These are phyloP conservation scores for Lophius americanus DNA, from an alignment of 2,797 vertebrate species.

Conservation along the genomic window DNA sequence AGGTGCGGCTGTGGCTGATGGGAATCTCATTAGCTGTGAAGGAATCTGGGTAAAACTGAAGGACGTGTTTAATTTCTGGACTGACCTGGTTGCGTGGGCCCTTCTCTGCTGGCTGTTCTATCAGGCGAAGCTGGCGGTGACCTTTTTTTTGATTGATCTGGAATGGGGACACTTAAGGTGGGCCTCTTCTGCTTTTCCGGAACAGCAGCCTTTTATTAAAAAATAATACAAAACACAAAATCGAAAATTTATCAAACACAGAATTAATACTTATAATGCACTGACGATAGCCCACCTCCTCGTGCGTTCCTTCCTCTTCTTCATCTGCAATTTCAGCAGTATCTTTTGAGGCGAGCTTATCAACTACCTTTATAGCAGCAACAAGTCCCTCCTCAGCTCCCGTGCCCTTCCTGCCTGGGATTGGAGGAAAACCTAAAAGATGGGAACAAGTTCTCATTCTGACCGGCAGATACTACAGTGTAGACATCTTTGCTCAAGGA, in stretches of 20 bases:
- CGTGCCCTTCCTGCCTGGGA: constrained; percentile 86
- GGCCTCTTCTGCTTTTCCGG: constrained; percentile 64
- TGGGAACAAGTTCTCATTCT: neutral
- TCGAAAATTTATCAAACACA: neutral
- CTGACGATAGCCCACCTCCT: constrained; percentile 53
- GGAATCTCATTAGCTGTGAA: no score
- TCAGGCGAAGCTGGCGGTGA: constrained; percentile 70
- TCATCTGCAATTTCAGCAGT: constrained; percentile 74
- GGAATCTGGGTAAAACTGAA: neutral
- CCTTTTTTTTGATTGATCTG: constrained; percentile 40
- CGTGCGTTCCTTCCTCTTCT: constrained; percentile 61
- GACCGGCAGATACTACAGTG: neutral
- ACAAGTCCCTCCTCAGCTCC: constrained; percentile 80
- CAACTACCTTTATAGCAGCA: constrained; percentile 86
- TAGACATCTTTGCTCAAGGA: neutral
- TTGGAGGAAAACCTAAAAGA: constrained; percentile 90
- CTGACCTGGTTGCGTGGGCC: constrained; percentile 70
- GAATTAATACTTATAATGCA: no score
- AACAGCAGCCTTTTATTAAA: constrained; percentile 52
- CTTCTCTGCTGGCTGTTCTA: constrained; percentile 23
- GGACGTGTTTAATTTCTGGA: neutral
- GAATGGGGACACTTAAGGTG: constrained; percentile 51
- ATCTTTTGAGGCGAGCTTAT: constrained; percentile 81
- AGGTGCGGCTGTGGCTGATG: no score
- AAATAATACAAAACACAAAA: neutral